Evolutionary conservation across 2,797 vertebrate species (phyloP).

Genomic region (Pseudotriccus pelzelni): DNA sequence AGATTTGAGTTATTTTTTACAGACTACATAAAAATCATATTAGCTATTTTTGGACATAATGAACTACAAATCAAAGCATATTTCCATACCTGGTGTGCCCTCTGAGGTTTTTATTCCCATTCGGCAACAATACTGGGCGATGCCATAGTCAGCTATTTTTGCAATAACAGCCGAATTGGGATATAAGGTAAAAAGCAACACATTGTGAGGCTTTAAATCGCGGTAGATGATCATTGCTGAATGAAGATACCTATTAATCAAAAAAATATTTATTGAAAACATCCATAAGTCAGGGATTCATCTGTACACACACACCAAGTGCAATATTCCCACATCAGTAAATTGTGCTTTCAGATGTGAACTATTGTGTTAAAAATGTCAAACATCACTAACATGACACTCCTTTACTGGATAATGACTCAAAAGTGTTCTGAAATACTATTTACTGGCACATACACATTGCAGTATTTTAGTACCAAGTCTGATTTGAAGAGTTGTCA

Average conservation of each 20-base stretch:
- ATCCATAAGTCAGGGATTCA: neutral
- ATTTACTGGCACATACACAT: neutral
- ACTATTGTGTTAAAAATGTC: neutral
- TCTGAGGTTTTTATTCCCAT: slow-evolving; percentile 96
- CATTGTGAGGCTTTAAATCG: slow-evolving; percentile 96
- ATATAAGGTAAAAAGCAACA: slow-evolving; percentile 93
- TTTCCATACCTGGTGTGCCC: slow-evolving; percentile 90
- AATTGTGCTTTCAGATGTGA: neutral
- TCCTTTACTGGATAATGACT: neutral
- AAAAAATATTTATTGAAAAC: neutral
- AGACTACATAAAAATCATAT: neutral
- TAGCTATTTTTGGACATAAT: neutral
- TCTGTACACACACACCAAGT: neutral
- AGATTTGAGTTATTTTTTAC: neutral
- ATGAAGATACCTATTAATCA: slow-evolving; percentile 87
- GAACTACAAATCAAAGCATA: neutral
- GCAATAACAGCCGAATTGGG: slow-evolving; percentile 90
- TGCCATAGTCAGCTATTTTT: slow-evolving; percentile 97
- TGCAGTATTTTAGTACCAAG: neutral
- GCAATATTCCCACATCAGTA: neutral
- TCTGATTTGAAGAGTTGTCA: neutral
- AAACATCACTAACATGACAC: neutral
- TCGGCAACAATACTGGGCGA: slow-evolving; percentile 95
- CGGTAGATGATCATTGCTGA: slow-evolving; percentile 97
- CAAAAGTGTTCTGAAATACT: neutral